Conservation (phyloP, 2,797 vertebrate genomes). For the Rhinatrema bivittatum region DNA sequence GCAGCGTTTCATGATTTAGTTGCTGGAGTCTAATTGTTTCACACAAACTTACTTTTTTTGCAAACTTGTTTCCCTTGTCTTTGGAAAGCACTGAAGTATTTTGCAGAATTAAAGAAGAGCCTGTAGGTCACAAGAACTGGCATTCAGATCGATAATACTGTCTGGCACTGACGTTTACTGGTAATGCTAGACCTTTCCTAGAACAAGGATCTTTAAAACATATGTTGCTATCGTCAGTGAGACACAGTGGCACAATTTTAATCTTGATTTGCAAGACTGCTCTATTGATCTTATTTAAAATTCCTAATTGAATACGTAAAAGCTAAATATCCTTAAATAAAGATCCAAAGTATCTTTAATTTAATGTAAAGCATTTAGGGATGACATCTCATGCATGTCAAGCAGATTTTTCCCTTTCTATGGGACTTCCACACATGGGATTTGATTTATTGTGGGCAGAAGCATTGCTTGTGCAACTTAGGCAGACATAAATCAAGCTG, state of each 20-base stretch:
- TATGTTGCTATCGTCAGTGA: not conserved
- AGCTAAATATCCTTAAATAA: slow-evolving; percentile 11
- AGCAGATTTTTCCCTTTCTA: not conserved
- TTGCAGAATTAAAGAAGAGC: not conserved
- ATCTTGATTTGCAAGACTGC: slow-evolving; percentile 3
- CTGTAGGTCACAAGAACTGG: slow-evolving; percentile 9
- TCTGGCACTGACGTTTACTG: slow-evolving; percentile 3
- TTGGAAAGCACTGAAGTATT: not conserved
- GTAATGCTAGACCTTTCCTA: slow-evolving; percentile 14
- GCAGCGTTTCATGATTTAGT: no score
- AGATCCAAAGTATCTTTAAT: slow-evolving; percentile 1
- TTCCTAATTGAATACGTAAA: no score
- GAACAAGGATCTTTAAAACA: slow-evolving; percentile 9
- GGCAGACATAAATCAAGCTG: no score
- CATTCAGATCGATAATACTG: slow-evolving; percentile 5
- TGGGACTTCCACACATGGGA: not conserved
- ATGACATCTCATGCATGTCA: not conserved
- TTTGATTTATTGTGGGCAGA: no score
- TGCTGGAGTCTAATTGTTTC: no score
- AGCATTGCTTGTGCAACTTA: no score
- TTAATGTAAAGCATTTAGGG: not conserved
- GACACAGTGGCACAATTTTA: slow-evolving; percentile 4
- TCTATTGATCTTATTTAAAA: slow-evolving; percentile 6
- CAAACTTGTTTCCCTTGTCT: not conserved
- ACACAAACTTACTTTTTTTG: no score